Percentiles rank a stretch among this genome's conserved stretches.
Conservation (phyloP, 2,888 invertebrate genomes). For the Clanis bilineata region DNA sequence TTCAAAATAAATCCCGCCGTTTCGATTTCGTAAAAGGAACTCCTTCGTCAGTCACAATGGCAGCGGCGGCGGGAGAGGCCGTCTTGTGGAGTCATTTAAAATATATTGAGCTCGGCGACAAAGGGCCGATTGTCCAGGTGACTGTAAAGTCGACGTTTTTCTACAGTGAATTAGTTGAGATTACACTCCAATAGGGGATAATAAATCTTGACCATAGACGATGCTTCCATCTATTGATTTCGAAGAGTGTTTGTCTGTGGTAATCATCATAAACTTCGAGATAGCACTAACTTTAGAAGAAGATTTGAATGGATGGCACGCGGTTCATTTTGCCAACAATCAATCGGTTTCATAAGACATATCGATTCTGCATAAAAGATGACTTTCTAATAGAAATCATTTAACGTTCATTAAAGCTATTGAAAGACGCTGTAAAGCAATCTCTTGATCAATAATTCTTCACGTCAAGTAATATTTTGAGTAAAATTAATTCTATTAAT, state of each 20-base stretch:
- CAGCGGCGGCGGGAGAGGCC: slow-evolving; percentile 57
- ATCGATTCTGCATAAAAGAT: slow-evolving; percentile 50
- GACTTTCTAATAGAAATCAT: slow-evolving; percentile 40
- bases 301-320: slow-evolving; percentile 36
- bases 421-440: background rate
- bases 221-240: slow-evolving; percentile 67
- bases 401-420: slow-evolving; percentile 2
- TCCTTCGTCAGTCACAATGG: slow-evolving; percentile 70
- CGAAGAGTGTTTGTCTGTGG: slow-evolving; percentile 61
- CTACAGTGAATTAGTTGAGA: slow-evolving; percentile 78
- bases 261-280: slow-evolving; percentile 72
- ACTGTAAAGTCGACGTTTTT: slow-evolving; percentile 69
- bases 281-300: background rate
- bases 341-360: slow-evolving; percentile 43
- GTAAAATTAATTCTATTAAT: background rate
- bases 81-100: slow-evolving; percentile 74
- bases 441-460: background rate
- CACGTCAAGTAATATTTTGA: background rate
- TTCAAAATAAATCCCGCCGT: slow-evolving; percentile 63
- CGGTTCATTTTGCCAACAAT: slow-evolving; percentile 53
- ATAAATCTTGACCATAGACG: slow-evolving; percentile 69
- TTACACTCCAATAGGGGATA: slow-evolving; percentile 73
- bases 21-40: slow-evolving; percentile 59
- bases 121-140: slow-evolving; percentile 69
- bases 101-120: slow-evolving; percentile 75